phyloP scores from a whole-genome alignment of 2,888 invertebrate species.

The Melieria picta region DNA sequence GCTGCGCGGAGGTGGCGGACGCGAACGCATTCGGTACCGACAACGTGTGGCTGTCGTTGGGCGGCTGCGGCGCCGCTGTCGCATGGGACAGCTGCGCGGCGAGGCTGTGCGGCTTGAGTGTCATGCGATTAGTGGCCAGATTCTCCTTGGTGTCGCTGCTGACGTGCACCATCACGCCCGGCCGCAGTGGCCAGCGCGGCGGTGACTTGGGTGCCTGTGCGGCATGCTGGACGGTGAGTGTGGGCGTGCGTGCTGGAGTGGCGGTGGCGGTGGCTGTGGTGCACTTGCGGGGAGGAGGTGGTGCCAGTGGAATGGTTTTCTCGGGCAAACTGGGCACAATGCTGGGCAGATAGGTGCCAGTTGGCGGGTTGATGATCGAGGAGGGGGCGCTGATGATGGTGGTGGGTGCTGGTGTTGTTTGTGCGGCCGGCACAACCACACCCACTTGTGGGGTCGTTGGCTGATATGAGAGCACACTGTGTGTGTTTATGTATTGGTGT shows the following conservation, averaged over 20 bases:
- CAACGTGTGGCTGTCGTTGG: slow-evolving; percentile 41
- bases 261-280: slow-evolving; percentile 16
- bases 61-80: slow-evolving; percentile 42
- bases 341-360: slow-evolving; percentile 15
- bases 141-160: slow-evolving; percentile 80
- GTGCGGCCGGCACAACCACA: slow-evolving; percentile 47
- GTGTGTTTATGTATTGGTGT: slow-evolving; percentile 21
- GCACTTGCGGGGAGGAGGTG: slow-evolving; percentile 2
- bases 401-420: slow-evolving; percentile 37
- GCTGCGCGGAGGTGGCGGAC: slow-evolving; percentile 37
- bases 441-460: slow-evolving; percentile 55
- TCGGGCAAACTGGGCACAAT: background rate
- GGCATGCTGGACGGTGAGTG: slow-evolving; percentile 41
- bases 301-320: slow-evolving; percentile 29
- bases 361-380: slow-evolving; percentile 14
- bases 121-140: slow-evolving; percentile 68
- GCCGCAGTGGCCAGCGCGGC: slow-evolving; percentile 84
- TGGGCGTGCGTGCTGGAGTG: slow-evolving; percentile 35
- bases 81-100: slow-evolving; percentile 48
- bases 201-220: slow-evolving; percentile 63
- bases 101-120: slow-evolving; percentile 46
- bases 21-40: slow-evolving; percentile 41
- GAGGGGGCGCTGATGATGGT: slow-evolving; percentile 21
- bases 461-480: slow-evolving; percentile 64
- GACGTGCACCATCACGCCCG: slow-evolving; percentile 88